phyloP scores from a whole-genome alignment of 2,888 invertebrate genomes.

The Apomyelois bistriatella region DNA sequence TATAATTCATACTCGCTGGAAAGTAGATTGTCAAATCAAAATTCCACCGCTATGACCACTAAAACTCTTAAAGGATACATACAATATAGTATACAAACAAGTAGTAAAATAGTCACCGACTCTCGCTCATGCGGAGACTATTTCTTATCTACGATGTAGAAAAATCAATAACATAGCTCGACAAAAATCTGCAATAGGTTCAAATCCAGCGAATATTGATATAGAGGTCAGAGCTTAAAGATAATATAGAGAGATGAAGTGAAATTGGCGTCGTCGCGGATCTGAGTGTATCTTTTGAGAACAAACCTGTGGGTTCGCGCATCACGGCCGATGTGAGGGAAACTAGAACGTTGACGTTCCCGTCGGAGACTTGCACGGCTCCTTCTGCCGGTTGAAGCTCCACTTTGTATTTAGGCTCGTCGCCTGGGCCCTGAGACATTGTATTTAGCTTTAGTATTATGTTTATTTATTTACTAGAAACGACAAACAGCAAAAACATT shows the following conservation, averaged over 20 bases:
- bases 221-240: neutral
- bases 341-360: slow-evolving; percentile 89
- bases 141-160: too few relatives aligned
- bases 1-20: neutral
- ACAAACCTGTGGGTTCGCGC: slow-evolving; percentile 86
- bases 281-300: neutral
- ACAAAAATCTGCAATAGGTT: too few relatives aligned
- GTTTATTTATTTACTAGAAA: neutral
- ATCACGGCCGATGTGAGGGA: slow-evolving; percentile 96
- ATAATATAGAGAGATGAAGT: slow-evolving; percentile 21
- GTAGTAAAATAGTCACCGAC: too few relatives aligned
- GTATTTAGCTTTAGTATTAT: slow-evolving; percentile 5
- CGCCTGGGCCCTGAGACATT: slow-evolving; percentile 45
- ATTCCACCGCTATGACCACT: neutral
- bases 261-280: slow-evolving; percentile 50
- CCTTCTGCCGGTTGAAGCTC: slow-evolving; percentile 91
- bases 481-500: too few relatives aligned
- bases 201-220: neutral
- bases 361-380: slow-evolving; percentile 90
- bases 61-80: too few relatives aligned
- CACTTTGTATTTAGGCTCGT: slow-evolving; percentile 85
- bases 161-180: too few relatives aligned
- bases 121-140: too few relatives aligned
- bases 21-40: neutral
- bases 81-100: too few relatives aligned